Conservation (phyloP, 53 echinoderm and acorn worm genomes). For the Hippasteria phrygiana region DNA sequence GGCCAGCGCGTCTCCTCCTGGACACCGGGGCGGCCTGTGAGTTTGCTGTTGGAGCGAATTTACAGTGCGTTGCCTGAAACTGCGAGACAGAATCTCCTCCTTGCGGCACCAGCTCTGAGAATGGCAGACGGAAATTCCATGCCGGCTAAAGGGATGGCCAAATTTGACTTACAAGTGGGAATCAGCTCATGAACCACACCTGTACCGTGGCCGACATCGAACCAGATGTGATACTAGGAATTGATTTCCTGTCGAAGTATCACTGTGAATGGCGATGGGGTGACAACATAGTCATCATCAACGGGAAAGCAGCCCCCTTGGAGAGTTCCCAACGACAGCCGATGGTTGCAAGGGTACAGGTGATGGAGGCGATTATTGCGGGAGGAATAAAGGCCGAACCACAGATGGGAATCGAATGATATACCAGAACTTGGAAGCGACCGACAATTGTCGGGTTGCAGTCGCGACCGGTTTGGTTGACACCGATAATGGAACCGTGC, state of each 20-base stretch:
- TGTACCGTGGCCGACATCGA: not conserved
- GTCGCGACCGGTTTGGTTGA: conserved; percentile 31
- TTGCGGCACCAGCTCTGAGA: not conserved
- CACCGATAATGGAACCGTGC: conserved; percentile 11
- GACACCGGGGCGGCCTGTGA: too few species aligned
- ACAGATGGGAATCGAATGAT: not conserved
- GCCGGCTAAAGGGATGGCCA: not conserved
- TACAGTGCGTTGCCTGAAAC: not conserved
- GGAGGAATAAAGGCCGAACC: not conserved
- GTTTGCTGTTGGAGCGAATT: too few species aligned
- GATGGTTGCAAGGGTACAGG: not conserved
- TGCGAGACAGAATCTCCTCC: not conserved
- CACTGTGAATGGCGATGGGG: not conserved
- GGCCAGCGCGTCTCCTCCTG: too few species aligned
- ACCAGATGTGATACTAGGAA: not conserved
- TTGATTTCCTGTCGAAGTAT: not conserved
- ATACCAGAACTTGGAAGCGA: conserved; percentile 13
- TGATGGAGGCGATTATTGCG: not conserved
- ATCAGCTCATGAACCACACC: not conserved
- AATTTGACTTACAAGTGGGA: not conserved
- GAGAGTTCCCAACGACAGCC: not conserved
- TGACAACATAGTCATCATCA: not conserved
- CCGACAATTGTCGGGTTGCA: conserved; percentile 14
- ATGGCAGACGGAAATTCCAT: conserved; percentile 11
- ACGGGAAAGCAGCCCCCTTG: not conserved